Evolutionary conservation across 2,113 vertebrate species (phyloP).

Genomic region (Ctenomys sociabilis): DNA sequence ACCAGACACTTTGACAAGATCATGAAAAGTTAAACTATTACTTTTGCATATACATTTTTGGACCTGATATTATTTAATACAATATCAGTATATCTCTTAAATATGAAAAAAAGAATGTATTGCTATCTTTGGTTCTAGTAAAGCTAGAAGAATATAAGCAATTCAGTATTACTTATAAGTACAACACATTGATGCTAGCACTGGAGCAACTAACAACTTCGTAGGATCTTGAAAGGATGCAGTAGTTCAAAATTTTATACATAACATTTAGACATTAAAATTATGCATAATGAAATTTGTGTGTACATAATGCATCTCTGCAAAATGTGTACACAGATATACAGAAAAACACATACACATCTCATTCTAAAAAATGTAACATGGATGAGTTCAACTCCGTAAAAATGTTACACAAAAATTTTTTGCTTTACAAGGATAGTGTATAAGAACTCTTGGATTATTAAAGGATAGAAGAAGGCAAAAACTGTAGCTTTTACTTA

Average conservation of each 20-base stretch:
- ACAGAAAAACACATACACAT: background rate
- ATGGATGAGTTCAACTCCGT: background rate
- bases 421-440: background rate
- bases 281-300: background rate
- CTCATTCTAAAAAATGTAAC: background rate
- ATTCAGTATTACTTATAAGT: background rate
- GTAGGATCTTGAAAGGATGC: background rate
- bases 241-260: background rate
- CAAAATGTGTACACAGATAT: background rate
- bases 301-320: background rate
- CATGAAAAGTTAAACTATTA: background rate
- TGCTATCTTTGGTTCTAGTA: background rate
- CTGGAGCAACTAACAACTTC: background rate
- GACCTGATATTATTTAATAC: background rate
- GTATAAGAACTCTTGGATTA: background rate
- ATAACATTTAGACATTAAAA: background rate
- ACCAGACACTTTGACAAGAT: background rate
- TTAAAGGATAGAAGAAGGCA: background rate
- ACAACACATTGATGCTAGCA: background rate
- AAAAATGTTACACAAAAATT: background rate
- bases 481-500: background rate
- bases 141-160: background rate
- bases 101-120: background rate
- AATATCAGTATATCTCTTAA: background rate
- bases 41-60: background rate